Conservation (phyloP, 1,140 invertebrate genomes). For the Drosophila insularis region DNA sequence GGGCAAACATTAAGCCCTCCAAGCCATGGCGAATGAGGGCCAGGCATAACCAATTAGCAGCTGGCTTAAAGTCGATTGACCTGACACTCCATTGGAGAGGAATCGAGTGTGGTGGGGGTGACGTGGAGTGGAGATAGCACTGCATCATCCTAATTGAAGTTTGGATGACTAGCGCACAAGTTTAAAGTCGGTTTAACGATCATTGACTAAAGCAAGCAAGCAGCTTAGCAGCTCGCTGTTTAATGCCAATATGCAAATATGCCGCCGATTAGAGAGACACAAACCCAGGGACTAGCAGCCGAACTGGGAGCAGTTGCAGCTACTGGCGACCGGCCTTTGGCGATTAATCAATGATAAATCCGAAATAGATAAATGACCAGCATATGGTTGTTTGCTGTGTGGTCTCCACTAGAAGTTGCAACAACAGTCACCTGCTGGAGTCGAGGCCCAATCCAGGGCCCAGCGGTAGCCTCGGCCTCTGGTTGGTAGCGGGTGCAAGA, state of each 20-base stretch:
- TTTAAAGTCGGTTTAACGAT: slow-evolving; percentile 74
- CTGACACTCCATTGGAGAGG: background rate
- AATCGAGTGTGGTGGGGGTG: background rate
- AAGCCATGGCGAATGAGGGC: background rate
- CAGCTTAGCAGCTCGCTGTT: slow-evolving; percentile 34
- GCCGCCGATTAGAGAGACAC: slow-evolving; percentile 64
- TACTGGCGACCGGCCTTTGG: slow-evolving; percentile 50
- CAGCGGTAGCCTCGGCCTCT: too few relatives aligned
- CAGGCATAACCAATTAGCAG: slow-evolving; percentile 46
- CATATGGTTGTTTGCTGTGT: slow-evolving; percentile 71
- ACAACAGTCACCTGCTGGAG: slow-evolving; percentile 55
- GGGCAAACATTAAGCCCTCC: slow-evolving; percentile 27
- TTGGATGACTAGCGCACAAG: slow-evolving; percentile 8
- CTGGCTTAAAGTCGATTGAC: slow-evolving; percentile 42
- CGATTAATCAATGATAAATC: slow-evolving; percentile 81
- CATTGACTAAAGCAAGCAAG: slow-evolving; percentile 68
- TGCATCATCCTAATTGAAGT: slow-evolving; percentile 6
- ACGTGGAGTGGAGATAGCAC: background rate
- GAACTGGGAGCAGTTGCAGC: slow-evolving; percentile 7
- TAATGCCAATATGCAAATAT: slow-evolving; percentile 78
- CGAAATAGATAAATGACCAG: slow-evolving; percentile 79
- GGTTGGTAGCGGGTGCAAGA: slow-evolving; percentile 69
- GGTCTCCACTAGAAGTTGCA: slow-evolving; percentile 50
- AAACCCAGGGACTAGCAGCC: slow-evolving; percentile 33
- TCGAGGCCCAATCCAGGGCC: too few relatives aligned